These are phyloP conservation scores for Rhimphoctona megacephalus DNA, from an alignment of 2,888 invertebrate genomes.

Conservation along the genomic window DNA sequence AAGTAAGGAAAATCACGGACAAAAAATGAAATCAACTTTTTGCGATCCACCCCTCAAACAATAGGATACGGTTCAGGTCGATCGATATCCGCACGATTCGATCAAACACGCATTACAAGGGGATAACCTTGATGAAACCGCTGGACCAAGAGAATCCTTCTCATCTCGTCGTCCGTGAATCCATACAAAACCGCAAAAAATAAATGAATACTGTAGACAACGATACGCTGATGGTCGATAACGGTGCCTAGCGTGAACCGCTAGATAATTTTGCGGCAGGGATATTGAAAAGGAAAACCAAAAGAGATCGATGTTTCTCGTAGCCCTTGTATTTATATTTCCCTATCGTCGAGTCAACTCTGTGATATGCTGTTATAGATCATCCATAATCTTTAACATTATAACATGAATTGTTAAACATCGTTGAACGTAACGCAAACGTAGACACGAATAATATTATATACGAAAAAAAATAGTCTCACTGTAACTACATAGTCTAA, in stretches of 20 bases:
- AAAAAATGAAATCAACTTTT: neutral
- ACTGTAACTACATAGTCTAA: no score
- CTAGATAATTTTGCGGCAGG: constrained; percentile 68
- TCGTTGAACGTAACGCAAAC: neutral
- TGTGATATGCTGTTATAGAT: neutral
- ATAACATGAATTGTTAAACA: neutral
- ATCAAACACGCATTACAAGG: constrained; percentile 65
- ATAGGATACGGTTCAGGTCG: neutral
- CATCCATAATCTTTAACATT: neutral
- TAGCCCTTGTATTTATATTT: constrained; percentile 52
- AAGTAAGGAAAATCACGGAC: neutral
- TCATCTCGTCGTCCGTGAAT: constrained; percentile 75
- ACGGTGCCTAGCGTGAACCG: constrained; percentile 61
- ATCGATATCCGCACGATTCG: constrained; percentile 27
- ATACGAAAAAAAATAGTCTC: neutral
- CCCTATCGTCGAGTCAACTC: neutral
- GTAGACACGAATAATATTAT: neutral
- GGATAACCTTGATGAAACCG: constrained; percentile 74
- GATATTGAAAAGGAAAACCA: constrained; percentile 42
- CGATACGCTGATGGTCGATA: constrained; percentile 48
- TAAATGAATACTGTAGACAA: constrained; percentile 40
- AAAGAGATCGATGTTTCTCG: constrained; percentile 65
- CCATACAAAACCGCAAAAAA: constrained; percentile 75
- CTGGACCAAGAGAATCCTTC: constrained; percentile 60
- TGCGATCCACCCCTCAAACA: neutral